phyloP scores from a whole-genome alignment of 2,797 vertebrate species.

The Nannoperca australis region DNA sequence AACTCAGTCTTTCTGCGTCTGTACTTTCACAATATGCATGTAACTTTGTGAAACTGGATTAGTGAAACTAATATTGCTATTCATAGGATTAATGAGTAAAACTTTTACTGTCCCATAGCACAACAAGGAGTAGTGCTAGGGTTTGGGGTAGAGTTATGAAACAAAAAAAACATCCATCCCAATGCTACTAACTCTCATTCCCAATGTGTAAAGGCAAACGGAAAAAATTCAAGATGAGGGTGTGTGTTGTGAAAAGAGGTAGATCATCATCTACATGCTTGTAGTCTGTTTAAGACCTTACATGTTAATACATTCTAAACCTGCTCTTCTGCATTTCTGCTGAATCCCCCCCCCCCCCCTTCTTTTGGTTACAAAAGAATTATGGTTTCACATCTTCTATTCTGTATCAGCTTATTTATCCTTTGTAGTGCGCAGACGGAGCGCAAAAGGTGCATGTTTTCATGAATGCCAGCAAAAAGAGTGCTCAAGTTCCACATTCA shows the following conservation, averaged over 20 bases:
- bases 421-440: neutral
- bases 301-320: neutral
- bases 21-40: slow-evolving; percentile 19
- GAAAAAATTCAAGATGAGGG: slow-evolving; percentile 26
- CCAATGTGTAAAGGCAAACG: slow-evolving; percentile 14
- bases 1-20: slow-evolving; percentile 18
- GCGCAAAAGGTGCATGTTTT: slow-evolving; percentile 8
- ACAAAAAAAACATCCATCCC: neutral
- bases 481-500: neutral
- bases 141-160: neutral
- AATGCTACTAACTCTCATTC: neutral
- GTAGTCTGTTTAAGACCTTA: slow-evolving; percentile 4
- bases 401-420: slow-evolving; percentile 7
- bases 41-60: slow-evolving; percentile 49
- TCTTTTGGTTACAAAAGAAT: slow-evolving; percentile 9
- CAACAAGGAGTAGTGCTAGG: neutral
- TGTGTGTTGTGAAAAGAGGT: slow-evolving; percentile 14
- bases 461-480: neutral
- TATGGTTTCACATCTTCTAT: slow-evolving; percentile 18
- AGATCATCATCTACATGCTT: slow-evolving; percentile 25
- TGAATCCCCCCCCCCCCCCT: too few species aligned
- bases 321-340: neutral
- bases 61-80: slow-evolving; percentile 19
- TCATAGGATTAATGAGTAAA: slow-evolving; percentile 30
- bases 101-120: neutral